Conservation (phyloP, 1,140 invertebrate genomes). For the Polypedilum pembai region DNA sequence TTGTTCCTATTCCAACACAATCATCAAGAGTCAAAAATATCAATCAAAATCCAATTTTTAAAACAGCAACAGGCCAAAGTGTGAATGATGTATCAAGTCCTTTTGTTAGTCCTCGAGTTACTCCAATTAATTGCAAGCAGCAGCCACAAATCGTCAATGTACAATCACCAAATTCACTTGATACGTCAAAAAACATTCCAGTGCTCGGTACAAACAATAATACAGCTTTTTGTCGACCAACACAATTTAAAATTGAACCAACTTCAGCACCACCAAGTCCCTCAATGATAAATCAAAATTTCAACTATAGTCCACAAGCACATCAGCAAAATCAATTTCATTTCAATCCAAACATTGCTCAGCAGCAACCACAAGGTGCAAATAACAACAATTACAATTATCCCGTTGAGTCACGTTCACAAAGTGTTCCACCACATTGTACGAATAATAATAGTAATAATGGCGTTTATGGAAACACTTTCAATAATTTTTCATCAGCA, state of each 20-base stretch:
- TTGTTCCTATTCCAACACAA: constrained; percentile 57
- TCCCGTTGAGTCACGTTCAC: constrained; percentile 39
- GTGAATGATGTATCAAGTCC: constrained; percentile 50
- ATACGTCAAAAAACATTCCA: constrained; percentile 35
- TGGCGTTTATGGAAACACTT: neutral
- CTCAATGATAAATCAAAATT: constrained; percentile 37
- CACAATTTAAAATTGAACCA: constrained; percentile 35
- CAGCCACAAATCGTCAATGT: constrained; percentile 34
- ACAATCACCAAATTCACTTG: constrained; percentile 28
- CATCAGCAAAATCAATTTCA: constrained; percentile 29
- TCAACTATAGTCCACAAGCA: constrained; percentile 33
- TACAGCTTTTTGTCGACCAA: constrained; percentile 36
- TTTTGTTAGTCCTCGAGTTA: constrained; percentile 74
- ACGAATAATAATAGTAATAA: neutral
- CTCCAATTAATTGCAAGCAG: constrained; percentile 53
- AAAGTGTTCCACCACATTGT: constrained; percentile 37
- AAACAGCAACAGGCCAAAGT: constrained; percentile 37
- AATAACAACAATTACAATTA: constrained; percentile 33
- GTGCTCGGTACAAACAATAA: constrained; percentile 38
- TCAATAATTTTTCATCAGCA: constrained; percentile 45
- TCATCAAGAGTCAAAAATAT: constrained; percentile 51
- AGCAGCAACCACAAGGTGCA: constrained; percentile 32
- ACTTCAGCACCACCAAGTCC: constrained; percentile 42
- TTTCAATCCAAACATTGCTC: constrained; percentile 10
- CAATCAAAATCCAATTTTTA: constrained; percentile 29